phyloP scores from a whole-genome alignment of 1,140 invertebrate genomes.

The Rhyacophila brunnea region DNA sequence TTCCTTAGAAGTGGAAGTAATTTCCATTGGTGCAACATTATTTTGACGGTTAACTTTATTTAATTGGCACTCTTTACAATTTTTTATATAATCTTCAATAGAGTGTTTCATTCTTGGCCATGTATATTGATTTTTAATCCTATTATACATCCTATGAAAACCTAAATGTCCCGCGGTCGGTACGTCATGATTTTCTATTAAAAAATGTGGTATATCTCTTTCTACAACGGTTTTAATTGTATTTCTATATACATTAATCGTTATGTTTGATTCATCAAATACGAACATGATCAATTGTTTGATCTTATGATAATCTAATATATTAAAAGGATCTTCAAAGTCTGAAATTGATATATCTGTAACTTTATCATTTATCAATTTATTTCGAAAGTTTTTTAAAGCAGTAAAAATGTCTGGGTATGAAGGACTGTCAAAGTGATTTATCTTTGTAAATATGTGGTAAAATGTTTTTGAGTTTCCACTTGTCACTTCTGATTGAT shows the following conservation, averaged over 20 bases:
- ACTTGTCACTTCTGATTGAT: constrained; percentile 7
- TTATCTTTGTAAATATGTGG: no score
- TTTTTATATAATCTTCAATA: constrained; percentile 39
- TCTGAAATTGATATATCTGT: constrained; percentile 15
- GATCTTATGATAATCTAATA: no score
- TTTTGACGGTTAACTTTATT: constrained; percentile 38
- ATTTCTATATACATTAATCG: no score
- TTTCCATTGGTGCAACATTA: constrained; percentile 34
- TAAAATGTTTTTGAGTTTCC: no score
- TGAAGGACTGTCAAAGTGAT: no score
- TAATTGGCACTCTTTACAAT: constrained; percentile 39
- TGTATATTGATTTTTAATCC: constrained; percentile 37
- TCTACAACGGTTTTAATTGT: constrained; percentile 13
- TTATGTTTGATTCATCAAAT: no score
- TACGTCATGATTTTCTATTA: constrained; percentile 36
- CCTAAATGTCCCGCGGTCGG: constrained; percentile 39
- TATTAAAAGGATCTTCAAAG: constrained; percentile 7
- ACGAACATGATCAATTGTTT: no score
- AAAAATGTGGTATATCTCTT: constrained; percentile 30
- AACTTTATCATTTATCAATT: constrained; percentile 18
- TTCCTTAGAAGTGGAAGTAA: constrained; percentile 35
- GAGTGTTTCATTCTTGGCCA: constrained; percentile 39
- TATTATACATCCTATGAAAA: constrained; percentile 36
- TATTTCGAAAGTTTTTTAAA: constrained; percentile 20
- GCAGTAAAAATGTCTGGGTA: constrained; percentile 25